phyloP scores from a whole-genome alignment of 2,888 invertebrate species.

The Coelinius sp. region DNA sequence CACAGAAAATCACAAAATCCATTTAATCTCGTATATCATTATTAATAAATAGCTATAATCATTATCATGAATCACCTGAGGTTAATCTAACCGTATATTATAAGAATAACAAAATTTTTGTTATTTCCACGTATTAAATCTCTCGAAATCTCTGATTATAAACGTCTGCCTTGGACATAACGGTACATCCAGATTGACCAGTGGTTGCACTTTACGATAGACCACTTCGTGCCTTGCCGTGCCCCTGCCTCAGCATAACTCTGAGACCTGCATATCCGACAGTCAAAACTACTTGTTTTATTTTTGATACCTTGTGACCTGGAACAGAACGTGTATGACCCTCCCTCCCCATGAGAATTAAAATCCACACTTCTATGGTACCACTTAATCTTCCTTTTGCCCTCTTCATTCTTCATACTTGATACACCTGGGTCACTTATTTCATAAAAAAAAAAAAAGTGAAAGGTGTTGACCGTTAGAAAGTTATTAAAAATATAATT shows the following conservation, averaged over 20 bases:
- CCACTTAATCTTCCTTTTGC: not conserved
- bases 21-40: too few species aligned
- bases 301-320: conserved; percentile 16
- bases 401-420: not conserved
- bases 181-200: conserved; percentile 23
- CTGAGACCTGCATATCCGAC: not conserved
- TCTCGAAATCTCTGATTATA: conserved; percentile 23
- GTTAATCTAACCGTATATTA: conserved; percentile 7
- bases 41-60: too few species aligned
- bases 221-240: conserved; percentile 13
- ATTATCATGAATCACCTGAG: not conserved
- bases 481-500: not conserved
- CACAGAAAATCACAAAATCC: too few species aligned
- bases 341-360: conserved; percentile 12
- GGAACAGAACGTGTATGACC: conserved; percentile 24
- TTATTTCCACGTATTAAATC: conserved; percentile 2
- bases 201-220: conserved; percentile 24
- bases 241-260: conserved; percentile 17
- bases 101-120: not conserved
- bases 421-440: not conserved
- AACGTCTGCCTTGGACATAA: conserved; percentile 12
- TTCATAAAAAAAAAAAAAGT: not conserved
- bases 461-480: not conserved
- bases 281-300: conserved; percentile 6
- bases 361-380: conserved; percentile 14